These are phyloP conservation scores for Rhinophrynus dorsalis DNA, from an alignment of 2,797 vertebrate species.

Conservation along the genomic window DNA sequence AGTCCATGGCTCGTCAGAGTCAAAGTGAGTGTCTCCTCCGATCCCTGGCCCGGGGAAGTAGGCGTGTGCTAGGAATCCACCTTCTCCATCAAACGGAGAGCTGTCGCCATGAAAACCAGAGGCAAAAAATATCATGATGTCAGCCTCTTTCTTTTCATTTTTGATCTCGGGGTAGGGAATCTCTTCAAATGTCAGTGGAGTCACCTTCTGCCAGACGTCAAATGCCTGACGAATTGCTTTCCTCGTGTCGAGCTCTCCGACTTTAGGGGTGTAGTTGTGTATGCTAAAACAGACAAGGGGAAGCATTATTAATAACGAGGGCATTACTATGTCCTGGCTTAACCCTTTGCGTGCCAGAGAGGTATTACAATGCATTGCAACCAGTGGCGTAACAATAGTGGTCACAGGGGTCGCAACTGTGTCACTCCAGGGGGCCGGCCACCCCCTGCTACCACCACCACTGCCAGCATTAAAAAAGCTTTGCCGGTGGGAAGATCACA, in stretches of 20 bases:
- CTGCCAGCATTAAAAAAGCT: no score
- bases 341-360: no score
- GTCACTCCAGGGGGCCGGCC: no score
- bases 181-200: slow-evolving; percentile 91
- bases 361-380: no score
- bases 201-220: slow-evolving; percentile 95
- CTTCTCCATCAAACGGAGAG: slow-evolving; percentile 95
- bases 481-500: no score
- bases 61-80: slow-evolving; percentile 94
- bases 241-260: slow-evolving; percentile 92
- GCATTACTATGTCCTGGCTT: no score
- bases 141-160: slow-evolving; percentile 92
- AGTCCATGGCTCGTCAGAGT: slow-evolving; percentile 96
- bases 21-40: slow-evolving; percentile 96
- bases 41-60: slow-evolving; percentile 97
- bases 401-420: no score
- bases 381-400: no score
- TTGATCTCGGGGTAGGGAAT: slow-evolving; percentile 94
- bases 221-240: slow-evolving; percentile 94
- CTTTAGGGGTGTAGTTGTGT: slow-evolving; percentile 96
- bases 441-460: no score
- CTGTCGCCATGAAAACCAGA: slow-evolving; percentile 98
- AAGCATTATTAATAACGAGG: no score
- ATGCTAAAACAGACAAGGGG: slow-evolving; percentile 70
- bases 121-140: slow-evolving; percentile 99